Base-by-base conservation (phyloP, 2,797 vertebrate genomes). In the Sebastes kiyomatsui region DNA sequence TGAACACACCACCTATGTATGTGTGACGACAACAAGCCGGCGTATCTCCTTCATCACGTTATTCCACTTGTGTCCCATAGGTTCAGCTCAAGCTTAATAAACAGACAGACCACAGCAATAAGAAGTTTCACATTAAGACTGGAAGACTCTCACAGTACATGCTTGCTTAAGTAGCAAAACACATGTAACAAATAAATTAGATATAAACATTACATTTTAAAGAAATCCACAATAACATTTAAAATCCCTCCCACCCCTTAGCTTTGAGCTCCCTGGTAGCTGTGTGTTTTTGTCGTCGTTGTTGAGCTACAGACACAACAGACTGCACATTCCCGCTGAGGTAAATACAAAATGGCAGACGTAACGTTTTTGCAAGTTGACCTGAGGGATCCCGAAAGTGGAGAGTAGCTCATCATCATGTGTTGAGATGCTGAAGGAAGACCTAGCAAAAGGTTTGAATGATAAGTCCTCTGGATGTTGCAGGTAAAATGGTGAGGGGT, bases 81-180 rank as follows among this genome's bases (percentile, higher is more conserved):
- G 81, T 83, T 67, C 23, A 82, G 67, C 78, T 82, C 77, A 70
- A 81, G 75, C 77, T 87, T 71, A 75, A 83, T 92, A 86, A 88
- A 89, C 68, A 85, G 71, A 90, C 81, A 86, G 75, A 87, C 85
- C 80, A 93, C 92, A 88, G 79, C 83, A 81, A 89, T 83, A 86
- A 76, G 72, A 84, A 65, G 54, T 84, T 90, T 89, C 81, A 94
- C 87, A 75, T 87, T 87, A 90, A 93, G 83, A 93, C 94, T 92
- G 94, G 94, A 96, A 96, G 95, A 96, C 95, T 87, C 90, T 88
- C 80, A 95, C 93, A 91, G 81, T 83, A 95, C 95, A 95, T 94
- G 94, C 95, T 92, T 92, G 90, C 88, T 90, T 74, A 65, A 92
- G 79, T 88, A 90, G 92, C 87, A 93, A 94, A 90, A 93, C 32